phyloP scores from a whole-genome alignment of 2,113 vertebrate species.

The Misgurnus anguillicaudatus region DNA sequence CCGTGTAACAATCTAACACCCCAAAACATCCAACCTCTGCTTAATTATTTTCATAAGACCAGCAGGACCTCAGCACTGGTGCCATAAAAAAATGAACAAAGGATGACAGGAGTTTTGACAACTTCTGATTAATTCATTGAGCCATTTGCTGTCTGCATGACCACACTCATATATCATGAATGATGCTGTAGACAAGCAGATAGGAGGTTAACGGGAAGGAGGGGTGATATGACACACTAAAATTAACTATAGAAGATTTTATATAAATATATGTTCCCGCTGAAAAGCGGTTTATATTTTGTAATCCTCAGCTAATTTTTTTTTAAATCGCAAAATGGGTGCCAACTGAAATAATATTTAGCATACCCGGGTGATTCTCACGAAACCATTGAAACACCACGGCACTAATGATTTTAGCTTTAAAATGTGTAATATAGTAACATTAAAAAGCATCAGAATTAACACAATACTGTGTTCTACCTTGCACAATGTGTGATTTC shows the following conservation, averaged over 20 bases:
- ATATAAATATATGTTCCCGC: too few relatives aligned
- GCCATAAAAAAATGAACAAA: conserved; percentile 39
- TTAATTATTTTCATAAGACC: conserved; percentile 25
- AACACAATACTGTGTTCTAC: too few relatives aligned
- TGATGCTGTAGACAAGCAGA: neutral
- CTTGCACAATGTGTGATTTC: too few relatives aligned
- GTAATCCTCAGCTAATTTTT: too few relatives aligned
- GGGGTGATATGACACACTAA: neutral
- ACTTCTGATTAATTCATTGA: conserved; percentile 21
- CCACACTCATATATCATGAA: conserved; percentile 16
- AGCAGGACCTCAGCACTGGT: neutral
- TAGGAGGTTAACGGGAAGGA: neutral
- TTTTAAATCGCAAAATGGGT: too few relatives aligned
- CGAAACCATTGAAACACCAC: too few relatives aligned
- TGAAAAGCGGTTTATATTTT: too few relatives aligned
- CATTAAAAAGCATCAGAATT: too few relatives aligned
- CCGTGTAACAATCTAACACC: conserved; percentile 19
- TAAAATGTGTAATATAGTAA: too few relatives aligned
- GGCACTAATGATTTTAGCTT: too few relatives aligned
- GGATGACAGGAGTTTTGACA: conserved; percentile 35
- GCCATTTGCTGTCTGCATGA: conserved; percentile 23
- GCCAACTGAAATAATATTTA: too few relatives aligned
- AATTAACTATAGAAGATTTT: neutral
- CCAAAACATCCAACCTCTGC: neutral
- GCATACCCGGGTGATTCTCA: too few relatives aligned